Evolutionary conservation across 2,113 vertebrate species (phyloP).

Genomic region (Clarias macrocephalus): DNA sequence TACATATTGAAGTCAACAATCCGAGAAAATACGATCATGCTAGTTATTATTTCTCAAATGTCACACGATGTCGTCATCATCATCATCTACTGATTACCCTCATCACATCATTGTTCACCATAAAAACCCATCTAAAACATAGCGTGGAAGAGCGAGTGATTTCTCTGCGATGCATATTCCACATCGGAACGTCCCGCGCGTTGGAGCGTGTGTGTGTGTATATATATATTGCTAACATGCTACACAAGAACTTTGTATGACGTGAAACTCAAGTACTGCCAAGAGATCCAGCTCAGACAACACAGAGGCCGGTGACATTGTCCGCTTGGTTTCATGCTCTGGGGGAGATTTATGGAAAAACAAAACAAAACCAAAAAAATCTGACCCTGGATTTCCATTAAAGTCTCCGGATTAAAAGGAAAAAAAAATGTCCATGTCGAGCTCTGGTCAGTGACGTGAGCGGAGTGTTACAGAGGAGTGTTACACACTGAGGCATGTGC

Average conservation of each 20-base stretch:
- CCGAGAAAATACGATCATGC: background rate
- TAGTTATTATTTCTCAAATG: background rate
- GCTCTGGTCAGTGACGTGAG: too few relatives aligned
- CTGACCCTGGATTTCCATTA: too few relatives aligned
- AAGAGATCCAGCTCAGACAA: background rate
- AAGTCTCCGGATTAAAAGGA: too few relatives aligned
- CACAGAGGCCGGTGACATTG: background rate
- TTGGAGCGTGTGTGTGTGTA: background rate
- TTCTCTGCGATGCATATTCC: slow-evolving; percentile 14
- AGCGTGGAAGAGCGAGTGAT: slow-evolving; percentile 14
- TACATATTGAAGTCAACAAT: background rate
- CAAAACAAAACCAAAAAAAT: too few relatives aligned
- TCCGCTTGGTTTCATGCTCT: too few relatives aligned
- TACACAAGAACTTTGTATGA: background rate
- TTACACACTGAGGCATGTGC: background rate
- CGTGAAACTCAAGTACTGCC: background rate
- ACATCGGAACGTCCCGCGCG: background rate
- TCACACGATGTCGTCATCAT: background rate
- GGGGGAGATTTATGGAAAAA: too few relatives aligned
- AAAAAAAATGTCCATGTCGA: background rate
- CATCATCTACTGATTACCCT: background rate
- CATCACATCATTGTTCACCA: background rate
- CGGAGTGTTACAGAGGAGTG: background rate
- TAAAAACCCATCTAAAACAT: background rate
- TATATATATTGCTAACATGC: slow-evolving; percentile 23